Conservation (phyloP, 2,888 invertebrate genomes). For the Rhimphoctona megacephalus region DNA sequence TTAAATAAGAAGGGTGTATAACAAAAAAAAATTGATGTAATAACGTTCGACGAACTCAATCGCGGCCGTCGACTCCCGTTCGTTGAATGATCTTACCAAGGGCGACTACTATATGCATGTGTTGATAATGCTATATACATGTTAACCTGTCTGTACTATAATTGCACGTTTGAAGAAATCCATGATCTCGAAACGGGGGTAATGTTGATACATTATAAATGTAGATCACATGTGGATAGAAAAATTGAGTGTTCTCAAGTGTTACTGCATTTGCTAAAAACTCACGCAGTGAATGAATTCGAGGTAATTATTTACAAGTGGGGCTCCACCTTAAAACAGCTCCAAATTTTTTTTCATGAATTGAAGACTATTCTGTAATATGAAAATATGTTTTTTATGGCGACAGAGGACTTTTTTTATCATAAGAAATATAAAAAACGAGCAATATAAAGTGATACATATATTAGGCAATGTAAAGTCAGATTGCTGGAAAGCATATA, state of each 20-base stretch:
- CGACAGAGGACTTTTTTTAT: no score
- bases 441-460: no score
- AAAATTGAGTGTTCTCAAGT: not conserved
- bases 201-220: constrained; percentile 28
- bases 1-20: not conserved
- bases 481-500: no score
- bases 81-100: constrained; percentile 63
- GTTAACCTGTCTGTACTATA: constrained; percentile 37
- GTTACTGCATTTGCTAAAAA: constrained; percentile 32
- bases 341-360: no score
- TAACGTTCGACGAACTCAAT: constrained; percentile 57
- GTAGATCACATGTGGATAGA: not conserved
- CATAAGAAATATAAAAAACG: no score
- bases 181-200: constrained; percentile 40
- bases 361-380: no score
- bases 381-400: no score
- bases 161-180: constrained; percentile 62
- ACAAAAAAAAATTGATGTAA: constrained; percentile 18
- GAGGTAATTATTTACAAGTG: no score
- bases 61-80: constrained; percentile 54
- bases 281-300: not conserved
- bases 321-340: no score
- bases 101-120: constrained; percentile 53
- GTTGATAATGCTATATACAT: not conserved
- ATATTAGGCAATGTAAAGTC: no score